phyloP scores from a whole-genome alignment of 2,113 vertebrate genomes.

The Pteropus alecto region DNA sequence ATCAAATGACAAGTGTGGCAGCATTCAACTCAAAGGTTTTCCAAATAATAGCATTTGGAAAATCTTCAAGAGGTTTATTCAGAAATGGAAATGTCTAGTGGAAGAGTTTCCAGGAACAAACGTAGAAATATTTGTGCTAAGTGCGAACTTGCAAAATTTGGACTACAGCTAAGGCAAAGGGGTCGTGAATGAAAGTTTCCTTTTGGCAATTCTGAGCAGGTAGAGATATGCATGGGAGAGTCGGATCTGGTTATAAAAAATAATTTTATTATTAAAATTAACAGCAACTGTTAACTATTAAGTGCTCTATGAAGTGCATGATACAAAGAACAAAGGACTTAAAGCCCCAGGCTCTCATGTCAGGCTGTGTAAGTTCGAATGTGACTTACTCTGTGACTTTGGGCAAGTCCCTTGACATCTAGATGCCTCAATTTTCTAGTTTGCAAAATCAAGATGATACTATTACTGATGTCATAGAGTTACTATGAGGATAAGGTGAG shows the following conservation, averaged over 20 bases:
- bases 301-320: neutral
- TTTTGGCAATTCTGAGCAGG: neutral
- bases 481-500: neutral
- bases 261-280: slow-evolving; percentile 40
- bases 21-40: slow-evolving; percentile 55
- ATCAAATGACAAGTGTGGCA: slow-evolving; percentile 64
- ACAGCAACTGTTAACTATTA: neutral
- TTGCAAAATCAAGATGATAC: neutral
- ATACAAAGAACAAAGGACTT: neutral
- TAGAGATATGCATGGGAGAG: neutral
- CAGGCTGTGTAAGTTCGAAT: neutral
- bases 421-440: neutral
- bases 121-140: slow-evolving; percentile 20
- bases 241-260: neutral
- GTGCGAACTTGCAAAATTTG: slow-evolving; percentile 38
- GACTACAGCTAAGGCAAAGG: neutral
- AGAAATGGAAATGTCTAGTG: slow-evolving; percentile 49
- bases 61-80: slow-evolving; percentile 45
- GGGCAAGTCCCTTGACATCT: neutral
- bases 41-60: slow-evolving; percentile 55
- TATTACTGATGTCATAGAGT: neutral
- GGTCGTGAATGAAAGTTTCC: slow-evolving; percentile 3
- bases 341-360: neutral
- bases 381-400: neutral
- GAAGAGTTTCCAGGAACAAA: slow-evolving; percentile 44